A percentile compares a stretch with the other conserved stretches of the same genome.
Conservation (phyloP, 1,140 invertebrate genomes). For the Melipona quadrifasciata region DNA sequence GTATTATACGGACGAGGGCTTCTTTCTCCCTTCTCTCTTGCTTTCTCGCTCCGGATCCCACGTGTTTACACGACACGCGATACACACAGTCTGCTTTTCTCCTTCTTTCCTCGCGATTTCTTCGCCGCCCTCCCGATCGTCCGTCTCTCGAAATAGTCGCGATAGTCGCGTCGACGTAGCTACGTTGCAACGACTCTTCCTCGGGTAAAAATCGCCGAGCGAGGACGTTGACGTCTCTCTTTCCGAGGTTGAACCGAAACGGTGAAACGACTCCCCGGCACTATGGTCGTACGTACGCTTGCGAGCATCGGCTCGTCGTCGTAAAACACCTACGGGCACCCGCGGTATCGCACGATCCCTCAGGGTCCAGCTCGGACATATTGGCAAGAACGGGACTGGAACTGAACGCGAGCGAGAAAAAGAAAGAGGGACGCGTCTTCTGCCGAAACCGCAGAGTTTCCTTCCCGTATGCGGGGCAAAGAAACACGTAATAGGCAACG, state of each 20-base stretch:
- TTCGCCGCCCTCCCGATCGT: not conserved
- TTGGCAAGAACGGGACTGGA: slow-evolving; percentile 35
- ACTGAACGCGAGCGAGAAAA: not conserved
- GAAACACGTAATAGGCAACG: slow-evolving; percentile 43
- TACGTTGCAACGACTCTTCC: not conserved
- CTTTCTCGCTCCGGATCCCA: not conserved
- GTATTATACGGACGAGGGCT: slow-evolving; percentile 53
- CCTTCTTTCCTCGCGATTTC: slow-evolving; percentile 21
- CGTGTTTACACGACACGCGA: slow-evolving; percentile 10
- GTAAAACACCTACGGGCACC: not conserved
- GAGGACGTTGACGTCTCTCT: not conserved
- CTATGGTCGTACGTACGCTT: not conserved
- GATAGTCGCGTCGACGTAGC: not conserved
- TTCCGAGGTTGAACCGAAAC: not conserved
- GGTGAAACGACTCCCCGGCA: too few species aligned
- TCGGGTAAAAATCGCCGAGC: not conserved
- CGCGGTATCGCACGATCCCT: too few species aligned
- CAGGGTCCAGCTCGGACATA: not conserved
- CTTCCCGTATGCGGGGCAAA: slow-evolving; percentile 19
- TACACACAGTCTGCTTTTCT: slow-evolving; percentile 16
- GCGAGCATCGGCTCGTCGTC: too few species aligned
- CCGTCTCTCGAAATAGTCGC: not conserved
- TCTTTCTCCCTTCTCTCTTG: slow-evolving; percentile 27
- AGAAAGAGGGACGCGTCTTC: not conserved
- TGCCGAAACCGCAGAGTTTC: slow-evolving; percentile 41